These are phyloP conservation scores for Drosophila gaucha DNA, from an alignment of 2,888 invertebrate species.

Conservation along the genomic window DNA sequence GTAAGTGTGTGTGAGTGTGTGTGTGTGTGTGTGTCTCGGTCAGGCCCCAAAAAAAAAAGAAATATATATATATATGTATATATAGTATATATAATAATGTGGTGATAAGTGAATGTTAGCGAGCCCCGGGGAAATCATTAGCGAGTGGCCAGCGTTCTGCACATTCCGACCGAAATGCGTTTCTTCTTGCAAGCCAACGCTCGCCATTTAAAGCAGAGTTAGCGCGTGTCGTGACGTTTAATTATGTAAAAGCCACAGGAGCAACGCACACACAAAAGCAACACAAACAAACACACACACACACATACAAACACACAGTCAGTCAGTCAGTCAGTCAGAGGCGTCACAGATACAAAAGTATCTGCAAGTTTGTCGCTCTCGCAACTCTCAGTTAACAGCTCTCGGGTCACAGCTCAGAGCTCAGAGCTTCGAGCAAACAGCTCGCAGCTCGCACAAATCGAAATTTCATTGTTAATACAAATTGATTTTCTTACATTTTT, in stretches of 20 bases:
- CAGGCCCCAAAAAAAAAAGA: conserved; percentile 4
- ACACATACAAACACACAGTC: conserved; percentile 13
- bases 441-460: conserved; percentile 49
- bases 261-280: conserved; percentile 40
- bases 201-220: conserved; percentile 61
- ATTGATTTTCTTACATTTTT: conserved; percentile 65
- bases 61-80: no score
- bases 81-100: conserved; percentile 58
- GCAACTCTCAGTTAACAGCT: conserved; percentile 26
- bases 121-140: conserved; percentile 76
- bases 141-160: conserved; percentile 58
- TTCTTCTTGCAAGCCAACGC: conserved; percentile 42
- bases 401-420: conserved; percentile 20
- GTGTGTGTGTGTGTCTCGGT: conserved; percentile 13
- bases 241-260: conserved; percentile 77
- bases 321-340: conserved; percentile 21
- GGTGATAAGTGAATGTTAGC: conserved; percentile 71
- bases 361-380: conserved; percentile 49
- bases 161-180: conserved; percentile 12
- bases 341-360: conserved; percentile 58
- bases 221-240: conserved; percentile 69
- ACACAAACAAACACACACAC: conserved; percentile 13
- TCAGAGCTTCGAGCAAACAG: not conserved
- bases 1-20: conserved; percentile 9
- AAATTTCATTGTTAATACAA: conserved; percentile 72